phyloP scores from a whole-genome alignment of 2,888 invertebrate genomes.

The Piscicola geometra region DNA sequence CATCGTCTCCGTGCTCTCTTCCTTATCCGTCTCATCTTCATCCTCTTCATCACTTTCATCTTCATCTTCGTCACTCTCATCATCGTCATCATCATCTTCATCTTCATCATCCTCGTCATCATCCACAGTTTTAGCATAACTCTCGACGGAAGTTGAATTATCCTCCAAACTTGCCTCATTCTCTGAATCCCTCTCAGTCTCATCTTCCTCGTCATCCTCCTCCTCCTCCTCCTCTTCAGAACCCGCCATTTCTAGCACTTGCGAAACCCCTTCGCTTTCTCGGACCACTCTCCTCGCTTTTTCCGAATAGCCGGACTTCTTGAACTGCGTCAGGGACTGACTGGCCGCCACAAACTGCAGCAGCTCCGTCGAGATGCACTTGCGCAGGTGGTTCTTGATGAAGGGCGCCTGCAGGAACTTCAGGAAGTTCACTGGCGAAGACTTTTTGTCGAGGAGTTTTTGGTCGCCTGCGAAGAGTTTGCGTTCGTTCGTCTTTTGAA shows the following conservation, averaged over 20 bases:
- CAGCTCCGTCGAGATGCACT: constrained; percentile 22
- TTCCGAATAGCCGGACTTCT: no score
- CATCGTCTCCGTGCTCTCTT: no score
- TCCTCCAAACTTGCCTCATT: no score
- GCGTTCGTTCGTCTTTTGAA: neutral
- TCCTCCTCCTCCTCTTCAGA: neutral
- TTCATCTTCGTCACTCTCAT: neutral
- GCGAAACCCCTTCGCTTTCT: no score
- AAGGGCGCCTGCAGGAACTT: neutral
- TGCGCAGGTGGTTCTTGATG: constrained; percentile 3
- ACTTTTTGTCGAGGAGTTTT: neutral
- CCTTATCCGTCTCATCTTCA: no score
- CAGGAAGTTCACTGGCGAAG: neutral
- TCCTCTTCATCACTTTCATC: neutral
- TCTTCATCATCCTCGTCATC: no score
- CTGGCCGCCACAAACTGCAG: constrained; percentile 11
- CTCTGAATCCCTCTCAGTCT: neutral
- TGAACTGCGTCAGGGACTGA: neutral
- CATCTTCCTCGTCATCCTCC: neutral
- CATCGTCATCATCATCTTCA: no score
- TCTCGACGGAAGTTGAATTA: no score
- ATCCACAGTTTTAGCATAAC: neutral
- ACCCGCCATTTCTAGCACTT: no score
- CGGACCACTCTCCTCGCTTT: no score
- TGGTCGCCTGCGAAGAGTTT: neutral